These are phyloP conservation scores for Podabrus alpinus DNA, from an alignment of 2,888 invertebrate genomes.

Conservation along the genomic window DNA sequence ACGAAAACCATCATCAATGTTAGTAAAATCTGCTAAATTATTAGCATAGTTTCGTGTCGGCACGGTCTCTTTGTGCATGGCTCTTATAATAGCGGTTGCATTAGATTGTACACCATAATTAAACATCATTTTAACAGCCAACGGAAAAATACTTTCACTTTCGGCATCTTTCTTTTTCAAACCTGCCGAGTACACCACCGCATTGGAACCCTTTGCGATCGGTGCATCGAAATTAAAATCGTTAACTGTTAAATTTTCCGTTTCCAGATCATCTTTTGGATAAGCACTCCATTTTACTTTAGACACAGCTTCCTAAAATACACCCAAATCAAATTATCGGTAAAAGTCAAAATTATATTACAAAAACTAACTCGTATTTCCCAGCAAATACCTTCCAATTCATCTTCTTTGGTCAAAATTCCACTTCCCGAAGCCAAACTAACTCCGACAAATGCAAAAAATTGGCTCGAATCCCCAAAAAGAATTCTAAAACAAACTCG, in stretches of 20 bases:
- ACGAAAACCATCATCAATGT: constrained; percentile 60
- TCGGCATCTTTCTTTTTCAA: constrained; percentile 48
- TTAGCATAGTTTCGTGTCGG: constrained; percentile 61
- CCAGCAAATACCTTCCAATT: constrained; percentile 76
- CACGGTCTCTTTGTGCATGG: constrained; percentile 82
- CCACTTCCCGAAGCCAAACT: constrained; percentile 75
- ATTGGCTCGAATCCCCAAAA: constrained; percentile 72
- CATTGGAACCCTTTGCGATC: constrained; percentile 81
- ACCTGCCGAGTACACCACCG: constrained; percentile 76
- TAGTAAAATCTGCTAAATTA: constrained; percentile 44
- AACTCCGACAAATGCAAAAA: constrained; percentile 75
- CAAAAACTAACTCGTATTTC: constrained; percentile 67
- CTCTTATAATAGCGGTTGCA: constrained; percentile 73
- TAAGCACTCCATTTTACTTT: constrained; percentile 62
- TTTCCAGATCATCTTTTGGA: neutral
- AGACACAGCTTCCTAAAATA: constrained; percentile 62
- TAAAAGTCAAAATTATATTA: neutral
- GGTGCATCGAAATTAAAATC: constrained; percentile 70
- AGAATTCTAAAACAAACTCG: constrained; percentile 55
- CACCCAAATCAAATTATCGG: constrained; percentile 15
- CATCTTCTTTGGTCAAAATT: constrained; percentile 75
- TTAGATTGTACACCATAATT: constrained; percentile 87
- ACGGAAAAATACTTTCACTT: constrained; percentile 57
- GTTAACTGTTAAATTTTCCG: constrained; percentile 59
- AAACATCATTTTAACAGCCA: constrained; percentile 91